These are phyloP conservation scores for Pygmarrhopalites habei DNA, from an alignment of 1,140 invertebrate species.

Conservation along the genomic window DNA sequence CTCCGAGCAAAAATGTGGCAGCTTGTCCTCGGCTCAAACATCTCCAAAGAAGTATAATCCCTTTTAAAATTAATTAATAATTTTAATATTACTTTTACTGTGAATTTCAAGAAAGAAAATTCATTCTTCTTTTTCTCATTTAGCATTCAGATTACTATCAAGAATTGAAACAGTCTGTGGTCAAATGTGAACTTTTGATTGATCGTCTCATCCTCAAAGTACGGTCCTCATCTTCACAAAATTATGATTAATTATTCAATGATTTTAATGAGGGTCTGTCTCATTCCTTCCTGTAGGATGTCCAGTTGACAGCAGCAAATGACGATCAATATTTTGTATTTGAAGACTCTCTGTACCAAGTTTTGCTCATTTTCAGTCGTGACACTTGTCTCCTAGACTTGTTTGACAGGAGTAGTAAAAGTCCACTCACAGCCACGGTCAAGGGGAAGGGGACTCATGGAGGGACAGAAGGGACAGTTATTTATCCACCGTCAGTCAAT, in stretches of 20 bases:
- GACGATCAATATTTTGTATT: conserved; percentile 98
- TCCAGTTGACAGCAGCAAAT: conserved; percentile 89
- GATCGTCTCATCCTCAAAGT: conserved; percentile 90
- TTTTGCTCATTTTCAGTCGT: conserved; percentile 87
- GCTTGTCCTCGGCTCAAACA: conserved; percentile 67
- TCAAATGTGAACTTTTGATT: conserved; percentile 84
- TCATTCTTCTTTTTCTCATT: conserved; percentile 9
- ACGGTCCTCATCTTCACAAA: too few relatives aligned
- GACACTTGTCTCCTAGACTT: conserved; percentile 68
- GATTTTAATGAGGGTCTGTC: too few relatives aligned
- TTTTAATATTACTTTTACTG: not conserved
- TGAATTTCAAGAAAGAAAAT: not conserved
- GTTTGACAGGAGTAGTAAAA: conserved; percentile 54
- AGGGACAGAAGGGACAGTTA: conserved; percentile 59
- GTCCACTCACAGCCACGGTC: conserved; percentile 54
- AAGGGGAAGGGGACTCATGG: conserved; percentile 63
- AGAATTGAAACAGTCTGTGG: conserved; percentile 69
- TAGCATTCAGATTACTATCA: conserved; percentile 77
- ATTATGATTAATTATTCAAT: too few relatives aligned
- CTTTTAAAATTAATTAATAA: not conserved
- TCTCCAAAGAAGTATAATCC: conserved; percentile 54
- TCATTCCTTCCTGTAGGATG: conserved; percentile 57
- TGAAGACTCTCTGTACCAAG: conserved; percentile 89
- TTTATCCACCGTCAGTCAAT: conserved; percentile 85
- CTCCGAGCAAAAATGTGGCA: conserved; percentile 71